Percentiles rank a stretch among this genome's conserved stretches.
These are phyloP conservation scores for Sebastes taczanowskii DNA, from an alignment of 2,797 vertebrate species.

Conservation along the genomic window DNA sequence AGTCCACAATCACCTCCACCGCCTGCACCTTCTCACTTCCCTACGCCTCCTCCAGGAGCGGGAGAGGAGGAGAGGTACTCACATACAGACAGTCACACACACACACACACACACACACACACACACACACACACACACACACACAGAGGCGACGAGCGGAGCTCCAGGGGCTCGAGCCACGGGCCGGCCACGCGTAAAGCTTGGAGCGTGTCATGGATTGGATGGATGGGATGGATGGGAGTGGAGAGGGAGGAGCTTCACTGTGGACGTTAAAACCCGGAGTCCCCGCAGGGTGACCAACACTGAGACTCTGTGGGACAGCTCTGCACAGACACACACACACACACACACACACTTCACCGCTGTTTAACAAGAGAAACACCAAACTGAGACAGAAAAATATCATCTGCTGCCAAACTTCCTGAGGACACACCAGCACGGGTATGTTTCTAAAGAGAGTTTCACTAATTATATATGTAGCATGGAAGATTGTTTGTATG, in stretches of 20 bases:
- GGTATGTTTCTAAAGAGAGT: slow-evolving; percentile 40
- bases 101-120: not conserved
- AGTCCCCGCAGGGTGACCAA: slow-evolving; percentile 58
- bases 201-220: slow-evolving; percentile 25
- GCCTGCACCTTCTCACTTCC: slow-evolving; percentile 81
- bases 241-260: slow-evolving; percentile 49
- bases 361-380: slow-evolving; percentile 3
- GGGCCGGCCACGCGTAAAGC: slow-evolving; percentile 82
- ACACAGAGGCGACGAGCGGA: slow-evolving; percentile 12
- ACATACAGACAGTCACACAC: not conserved
- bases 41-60: slow-evolving; percentile 81
- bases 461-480: not conserved
- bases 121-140: slow-evolving; percentile 29
- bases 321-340: slow-evolving; percentile 6
- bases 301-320: slow-evolving; percentile 47
- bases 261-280: slow-evolving; percentile 65
- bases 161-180: slow-evolving; percentile 65
- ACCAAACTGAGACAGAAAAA: slow-evolving; percentile 13
- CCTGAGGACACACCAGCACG: not conserved
- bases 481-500: not conserved
- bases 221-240: slow-evolving; percentile 23
- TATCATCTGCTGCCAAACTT: slow-evolving; percentile 15
- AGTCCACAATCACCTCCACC: slow-evolving; percentile 81
- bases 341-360: not conserved
- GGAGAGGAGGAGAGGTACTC: slow-evolving; percentile 79